A percentile compares a stretch with the other conserved stretches of the same genome.
phyloP scores from a whole-genome alignment of 2,888 invertebrate genomes.

The Physocephala rufipes region DNA sequence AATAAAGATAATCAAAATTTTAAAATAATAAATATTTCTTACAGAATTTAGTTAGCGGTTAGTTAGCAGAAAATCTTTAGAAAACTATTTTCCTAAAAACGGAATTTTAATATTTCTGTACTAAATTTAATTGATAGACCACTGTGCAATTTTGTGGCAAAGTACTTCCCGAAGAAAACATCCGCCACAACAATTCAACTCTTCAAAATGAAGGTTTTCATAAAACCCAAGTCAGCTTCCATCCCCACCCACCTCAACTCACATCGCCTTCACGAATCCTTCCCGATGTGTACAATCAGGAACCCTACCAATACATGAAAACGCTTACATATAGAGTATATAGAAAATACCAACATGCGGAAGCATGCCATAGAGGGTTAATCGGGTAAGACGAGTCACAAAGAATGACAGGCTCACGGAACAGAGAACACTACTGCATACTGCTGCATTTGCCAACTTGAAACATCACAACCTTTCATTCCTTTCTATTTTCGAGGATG shows the following conservation, averaged over 20 bases:
- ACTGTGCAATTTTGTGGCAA: too few relatives aligned
- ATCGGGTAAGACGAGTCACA: neutral
- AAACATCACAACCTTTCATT: neutral
- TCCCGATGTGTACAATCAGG: slow-evolving; percentile 14
- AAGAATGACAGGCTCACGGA: slow-evolving; percentile 8
- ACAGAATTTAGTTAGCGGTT: too few relatives aligned
- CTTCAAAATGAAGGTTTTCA: slow-evolving; percentile 28
- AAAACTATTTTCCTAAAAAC: too few relatives aligned
- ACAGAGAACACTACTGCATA: neutral
- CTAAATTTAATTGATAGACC: too few relatives aligned
- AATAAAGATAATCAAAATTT: too few relatives aligned
- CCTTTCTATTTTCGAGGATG: neutral
- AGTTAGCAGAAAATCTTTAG: too few relatives aligned
- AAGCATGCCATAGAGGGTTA: too few relatives aligned
- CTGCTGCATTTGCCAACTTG: neutral
- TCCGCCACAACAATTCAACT: slow-evolving; percentile 20
- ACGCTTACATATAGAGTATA: neutral
- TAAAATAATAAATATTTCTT: too few relatives aligned
- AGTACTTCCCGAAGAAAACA: too few relatives aligned
- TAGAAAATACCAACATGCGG: neutral
- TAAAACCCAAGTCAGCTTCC: neutral
- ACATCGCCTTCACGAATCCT: neutral
- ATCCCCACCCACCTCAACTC: slow-evolving; percentile 1
- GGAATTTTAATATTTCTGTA: too few relatives aligned
- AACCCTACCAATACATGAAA: neutral